Conservation (phyloP, 2,797 vertebrate genomes). For the Anableps anableps region DNA sequence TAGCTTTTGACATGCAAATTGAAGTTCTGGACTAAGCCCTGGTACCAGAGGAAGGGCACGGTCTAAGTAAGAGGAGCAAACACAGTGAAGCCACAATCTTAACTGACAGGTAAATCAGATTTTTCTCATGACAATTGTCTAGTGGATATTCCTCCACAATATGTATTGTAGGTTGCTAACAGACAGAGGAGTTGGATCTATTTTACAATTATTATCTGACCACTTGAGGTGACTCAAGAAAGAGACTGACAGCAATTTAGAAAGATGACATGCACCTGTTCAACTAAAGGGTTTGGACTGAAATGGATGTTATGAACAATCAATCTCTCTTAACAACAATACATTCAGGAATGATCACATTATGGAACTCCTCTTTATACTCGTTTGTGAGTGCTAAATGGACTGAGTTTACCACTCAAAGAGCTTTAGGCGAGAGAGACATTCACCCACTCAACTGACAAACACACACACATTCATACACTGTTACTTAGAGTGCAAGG, state of each 20-base stretch:
- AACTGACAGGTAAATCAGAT: slow-evolving; percentile 83
- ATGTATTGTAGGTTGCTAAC: not conserved
- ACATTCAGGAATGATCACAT: not conserved
- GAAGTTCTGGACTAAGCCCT: slow-evolving; percentile 62
- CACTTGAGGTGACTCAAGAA: not conserved
- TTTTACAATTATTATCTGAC: not conserved
- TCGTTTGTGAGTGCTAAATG: not conserved
- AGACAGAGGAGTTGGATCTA: not conserved
- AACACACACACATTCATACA: not conserved
- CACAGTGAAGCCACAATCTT: slow-evolving; percentile 74
- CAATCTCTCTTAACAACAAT: not conserved
- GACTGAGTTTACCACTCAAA: not conserved
- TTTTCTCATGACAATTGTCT: slow-evolving; percentile 38
- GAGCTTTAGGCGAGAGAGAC: not conserved
- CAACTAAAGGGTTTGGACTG: not conserved
- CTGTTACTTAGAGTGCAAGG: not conserved
- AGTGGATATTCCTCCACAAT: not conserved
- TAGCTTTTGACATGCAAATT: slow-evolving; percentile 84
- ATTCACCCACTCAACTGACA: not conserved
- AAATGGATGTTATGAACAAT: not conserved
- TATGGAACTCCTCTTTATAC: not conserved
- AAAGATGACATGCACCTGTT: not conserved
- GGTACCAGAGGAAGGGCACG: slow-evolving; percentile 64
- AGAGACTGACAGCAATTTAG: not conserved
- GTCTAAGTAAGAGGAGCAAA: slow-evolving; percentile 81